Percentiles rank a stretch among this genome's conserved stretches.
Conservation (phyloP, 2,797 vertebrate species). For the Enteromius argenteus region DNA sequence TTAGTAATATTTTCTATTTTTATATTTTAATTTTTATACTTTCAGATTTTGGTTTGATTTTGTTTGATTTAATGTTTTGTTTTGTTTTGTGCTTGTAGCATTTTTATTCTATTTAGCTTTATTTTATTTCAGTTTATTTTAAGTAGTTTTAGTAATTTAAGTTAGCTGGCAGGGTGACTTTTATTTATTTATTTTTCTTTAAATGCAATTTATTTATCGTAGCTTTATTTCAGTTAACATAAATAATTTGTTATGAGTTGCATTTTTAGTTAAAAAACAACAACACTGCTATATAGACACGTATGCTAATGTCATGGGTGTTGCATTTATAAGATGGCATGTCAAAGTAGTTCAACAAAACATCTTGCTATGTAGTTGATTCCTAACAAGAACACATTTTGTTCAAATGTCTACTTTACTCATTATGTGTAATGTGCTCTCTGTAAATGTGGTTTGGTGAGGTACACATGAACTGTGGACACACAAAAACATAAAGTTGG, state of each 20-base stretch:
- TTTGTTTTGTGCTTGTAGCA: neutral
- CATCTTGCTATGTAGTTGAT: neutral
- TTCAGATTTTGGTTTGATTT: too few species aligned
- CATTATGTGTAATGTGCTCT: neutral
- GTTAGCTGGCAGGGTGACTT: neutral
- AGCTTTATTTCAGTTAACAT: neutral
- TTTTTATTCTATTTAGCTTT: neutral
- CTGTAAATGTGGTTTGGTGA: neutral
- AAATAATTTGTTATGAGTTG: neutral
- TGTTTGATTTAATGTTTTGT: too few species aligned
- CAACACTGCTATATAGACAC: neutral
- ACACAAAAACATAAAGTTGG: neutral
- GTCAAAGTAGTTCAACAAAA: neutral
- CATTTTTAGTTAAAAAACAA: neutral
- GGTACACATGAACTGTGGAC: neutral
- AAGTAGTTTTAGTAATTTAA: neutral
- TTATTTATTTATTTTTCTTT: neutral
- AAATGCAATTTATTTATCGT: neutral
- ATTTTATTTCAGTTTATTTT: neutral
- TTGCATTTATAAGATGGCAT: neutral
- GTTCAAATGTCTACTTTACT: neutral
- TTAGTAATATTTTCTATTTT: neutral
- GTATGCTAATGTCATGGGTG: neutral
- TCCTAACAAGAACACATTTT: neutral
- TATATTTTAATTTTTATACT: neutral